Conservation (phyloP, 2,888 invertebrate species). For the Chromoteleia sp. region DNA sequence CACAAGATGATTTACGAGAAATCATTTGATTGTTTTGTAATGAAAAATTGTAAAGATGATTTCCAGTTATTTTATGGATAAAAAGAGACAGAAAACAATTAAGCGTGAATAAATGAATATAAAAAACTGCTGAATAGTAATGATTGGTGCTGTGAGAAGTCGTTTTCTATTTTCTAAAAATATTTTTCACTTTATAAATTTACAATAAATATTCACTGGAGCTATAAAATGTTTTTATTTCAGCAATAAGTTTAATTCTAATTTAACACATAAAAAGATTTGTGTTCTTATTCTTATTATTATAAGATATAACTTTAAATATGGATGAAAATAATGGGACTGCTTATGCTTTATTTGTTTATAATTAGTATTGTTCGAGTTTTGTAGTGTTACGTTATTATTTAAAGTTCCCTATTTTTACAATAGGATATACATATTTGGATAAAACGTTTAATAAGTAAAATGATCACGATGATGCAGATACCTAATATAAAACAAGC, state of each 20-base stretch:
- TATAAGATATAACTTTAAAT: constrained; percentile 1
- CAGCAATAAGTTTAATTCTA: neutral
- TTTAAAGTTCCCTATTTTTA: too few species aligned
- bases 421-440: too few species aligned
- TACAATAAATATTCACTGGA: constrained; percentile 4
- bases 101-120: neutral
- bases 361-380: too few species aligned
- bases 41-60: constrained; percentile 15
- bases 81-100: constrained; percentile 7
- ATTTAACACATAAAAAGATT: neutral
- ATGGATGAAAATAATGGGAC: neutral
- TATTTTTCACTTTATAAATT: neutral
- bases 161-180: constrained; percentile 9
- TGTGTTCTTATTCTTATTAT: neutral
- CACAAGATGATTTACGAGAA: constrained; percentile 15
- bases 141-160: neutral
- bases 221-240: constrained; percentile 8
- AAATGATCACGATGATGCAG: too few species aligned
- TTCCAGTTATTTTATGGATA: constrained; percentile 8
- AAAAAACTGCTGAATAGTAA: constrained; percentile 5
- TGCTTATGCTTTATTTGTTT: neutral
- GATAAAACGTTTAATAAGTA: too few species aligned
- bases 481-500: too few species aligned
- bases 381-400: too few species aligned
- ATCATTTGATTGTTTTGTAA: constrained; percentile 12